Percentiles rank a stretch among this genome's conserved stretches.
Conservation (phyloP, 2,888 invertebrate species). For the Agapetus fuscipes region DNA sequence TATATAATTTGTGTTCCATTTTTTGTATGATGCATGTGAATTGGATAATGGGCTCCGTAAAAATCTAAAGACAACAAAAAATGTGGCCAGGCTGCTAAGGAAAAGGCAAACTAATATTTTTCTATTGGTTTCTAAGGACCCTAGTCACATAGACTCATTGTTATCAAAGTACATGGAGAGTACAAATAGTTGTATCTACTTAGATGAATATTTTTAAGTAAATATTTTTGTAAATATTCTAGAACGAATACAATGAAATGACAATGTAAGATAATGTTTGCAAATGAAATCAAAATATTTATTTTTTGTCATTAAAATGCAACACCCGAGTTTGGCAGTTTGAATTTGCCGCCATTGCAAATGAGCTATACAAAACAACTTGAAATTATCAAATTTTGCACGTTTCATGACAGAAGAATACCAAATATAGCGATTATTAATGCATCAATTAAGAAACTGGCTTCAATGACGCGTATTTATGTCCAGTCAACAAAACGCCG, state of each 20-base stretch:
- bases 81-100: too few species aligned
- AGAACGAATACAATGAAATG: neutral
- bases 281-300: too few species aligned
- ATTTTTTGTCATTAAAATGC: neutral
- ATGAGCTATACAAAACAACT: slow-evolving; percentile 1
- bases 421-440: neutral
- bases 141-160: too few species aligned
- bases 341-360: slow-evolving; percentile 14
- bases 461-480: neutral
- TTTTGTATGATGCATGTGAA: neutral
- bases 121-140: too few species aligned
- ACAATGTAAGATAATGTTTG: neutral
- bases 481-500: neutral
- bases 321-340: slow-evolving; percentile 1
- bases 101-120: too few species aligned
- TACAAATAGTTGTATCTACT: too few species aligned
- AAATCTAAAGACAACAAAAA: too few species aligned
- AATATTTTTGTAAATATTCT: neutral
- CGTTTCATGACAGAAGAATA: slow-evolving; percentile 8
- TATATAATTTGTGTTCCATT: too few species aligned
- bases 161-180: too few species aligned
- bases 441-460: neutral
- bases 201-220: too few species aligned
- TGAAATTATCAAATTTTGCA: slow-evolving; percentile 1
- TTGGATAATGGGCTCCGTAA: too few species aligned